Evolutionary conservation across 2,113 vertebrate genomes (phyloP).

Genomic region (Urocitellus parryii): DNA sequence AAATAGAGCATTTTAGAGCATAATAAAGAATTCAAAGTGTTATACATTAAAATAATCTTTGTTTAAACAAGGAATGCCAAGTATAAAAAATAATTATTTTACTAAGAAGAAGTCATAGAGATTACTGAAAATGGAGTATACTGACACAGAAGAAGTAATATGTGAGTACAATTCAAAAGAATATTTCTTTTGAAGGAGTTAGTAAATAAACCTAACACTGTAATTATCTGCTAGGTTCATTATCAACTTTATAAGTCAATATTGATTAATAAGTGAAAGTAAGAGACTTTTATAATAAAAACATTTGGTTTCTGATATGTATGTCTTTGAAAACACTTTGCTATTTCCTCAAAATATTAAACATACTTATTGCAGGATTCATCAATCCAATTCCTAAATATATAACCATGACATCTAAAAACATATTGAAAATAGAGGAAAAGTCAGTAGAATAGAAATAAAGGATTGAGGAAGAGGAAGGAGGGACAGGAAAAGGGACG

Average conservation of each 20-base stretch:
- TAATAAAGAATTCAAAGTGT: neutral
- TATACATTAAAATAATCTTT: neutral
- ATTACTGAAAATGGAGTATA: neutral
- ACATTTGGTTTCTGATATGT: neutral
- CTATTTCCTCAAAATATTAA: conserved; percentile 3
- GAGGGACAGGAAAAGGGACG: too few relatives aligned
- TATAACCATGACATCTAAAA: neutral
- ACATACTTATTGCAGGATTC: neutral
- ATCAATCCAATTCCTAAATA: neutral
- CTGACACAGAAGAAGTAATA: neutral
- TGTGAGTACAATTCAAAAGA: neutral
- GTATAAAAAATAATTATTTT: neutral
- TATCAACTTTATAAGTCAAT: neutral
- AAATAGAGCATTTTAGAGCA: neutral
- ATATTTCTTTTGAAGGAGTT: neutral
- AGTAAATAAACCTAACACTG: neutral
- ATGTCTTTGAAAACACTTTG: neutral
- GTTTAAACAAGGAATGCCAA: neutral
- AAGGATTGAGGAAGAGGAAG: too few relatives aligned
- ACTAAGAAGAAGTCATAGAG: neutral
- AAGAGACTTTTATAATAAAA: neutral
- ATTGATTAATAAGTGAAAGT: neutral
- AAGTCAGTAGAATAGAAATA: too few relatives aligned
- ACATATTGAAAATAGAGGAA: neutral
- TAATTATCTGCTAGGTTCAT: neutral